These are phyloP conservation scores for Ormyrus nitidulus DNA, from an alignment of 2,888 invertebrate genomes.

Conservation along the genomic window DNA sequence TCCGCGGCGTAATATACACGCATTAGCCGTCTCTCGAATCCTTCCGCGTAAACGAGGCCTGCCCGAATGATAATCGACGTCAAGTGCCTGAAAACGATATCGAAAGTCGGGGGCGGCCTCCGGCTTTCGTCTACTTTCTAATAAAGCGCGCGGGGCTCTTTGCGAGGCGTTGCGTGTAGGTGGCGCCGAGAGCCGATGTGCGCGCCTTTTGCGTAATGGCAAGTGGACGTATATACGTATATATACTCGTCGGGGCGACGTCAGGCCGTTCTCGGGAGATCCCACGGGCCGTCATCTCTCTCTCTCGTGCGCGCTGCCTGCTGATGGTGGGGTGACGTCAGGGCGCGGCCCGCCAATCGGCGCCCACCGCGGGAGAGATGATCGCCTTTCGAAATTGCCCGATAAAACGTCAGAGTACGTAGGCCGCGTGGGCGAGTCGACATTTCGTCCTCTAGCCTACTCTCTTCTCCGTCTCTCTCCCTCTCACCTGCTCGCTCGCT, in stretches of 20 bases:
- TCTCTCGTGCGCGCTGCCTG: neutral
- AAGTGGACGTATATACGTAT: neutral
- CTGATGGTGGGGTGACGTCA: slow-evolving; percentile 37
- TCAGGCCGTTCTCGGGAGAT: too few species aligned
- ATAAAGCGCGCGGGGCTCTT: slow-evolving; percentile 10
- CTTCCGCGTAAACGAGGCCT: too few species aligned
- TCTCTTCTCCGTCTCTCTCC: neutral
- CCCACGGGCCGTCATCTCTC: too few species aligned
- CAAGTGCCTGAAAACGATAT: slow-evolving; percentile 49
- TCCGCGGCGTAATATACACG: too few species aligned
- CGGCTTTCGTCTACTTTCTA: slow-evolving; percentile 51
- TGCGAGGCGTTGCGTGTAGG: neutral
- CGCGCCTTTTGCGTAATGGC: slow-evolving; percentile 24
- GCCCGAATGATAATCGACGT: neutral
- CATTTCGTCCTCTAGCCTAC: slow-evolving; percentile 24
- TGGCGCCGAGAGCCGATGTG: neutral
- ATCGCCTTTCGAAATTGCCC: slow-evolving; percentile 46
- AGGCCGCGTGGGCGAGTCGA: slow-evolving; percentile 20
- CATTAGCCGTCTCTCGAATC: too few species aligned
- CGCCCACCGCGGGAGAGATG: slow-evolving; percentile 28
- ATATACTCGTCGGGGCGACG: neutral
- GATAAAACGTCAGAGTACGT: slow-evolving; percentile 29
- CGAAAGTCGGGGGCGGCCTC: slow-evolving; percentile 33
- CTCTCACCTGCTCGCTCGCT: slow-evolving; percentile 1
- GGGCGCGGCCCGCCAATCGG: slow-evolving; percentile 29